Evolutionary conservation across 2,797 vertebrate genomes (phyloP).

Genomic region (Poliocrania exsul): DNA sequence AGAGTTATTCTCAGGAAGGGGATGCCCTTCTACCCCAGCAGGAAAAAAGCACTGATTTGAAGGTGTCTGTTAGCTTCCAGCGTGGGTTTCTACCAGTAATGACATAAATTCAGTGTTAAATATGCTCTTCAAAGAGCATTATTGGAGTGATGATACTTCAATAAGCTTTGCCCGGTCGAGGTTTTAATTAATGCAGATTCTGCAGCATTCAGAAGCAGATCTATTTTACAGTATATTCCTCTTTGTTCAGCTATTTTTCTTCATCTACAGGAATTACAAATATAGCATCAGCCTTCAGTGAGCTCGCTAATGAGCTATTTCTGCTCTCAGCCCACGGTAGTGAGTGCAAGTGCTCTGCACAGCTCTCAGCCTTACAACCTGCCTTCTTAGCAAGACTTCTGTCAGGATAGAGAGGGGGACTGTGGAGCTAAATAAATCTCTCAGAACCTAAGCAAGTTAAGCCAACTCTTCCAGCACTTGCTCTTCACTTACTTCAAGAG

Average conservation of each 20-base stretch:
- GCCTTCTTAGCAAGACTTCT: background rate
- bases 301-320: constrained; percentile 4
- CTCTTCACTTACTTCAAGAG: background rate
- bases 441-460: background rate
- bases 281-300: background rate
- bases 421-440: rapidly evolving
- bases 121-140: background rate
- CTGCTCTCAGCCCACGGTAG: constrained; percentile 7
- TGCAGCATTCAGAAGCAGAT: background rate
- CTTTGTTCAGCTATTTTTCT: background rate
- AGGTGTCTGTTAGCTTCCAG: background rate
- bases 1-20: background rate
- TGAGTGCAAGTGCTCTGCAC: background rate
- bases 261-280: background rate
- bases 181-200: background rate
- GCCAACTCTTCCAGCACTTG: background rate
- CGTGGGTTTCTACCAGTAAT: background rate
- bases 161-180: background rate
- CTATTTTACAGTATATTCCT: background rate
- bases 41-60: background rate
- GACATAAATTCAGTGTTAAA: background rate
- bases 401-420: background rate
- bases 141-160: background rate
- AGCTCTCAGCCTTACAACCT: background rate
- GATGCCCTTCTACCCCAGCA: background rate